Evolutionary conservation across 1,140 invertebrate genomes (phyloP).

Genomic region (silkworm (Bombyx mori)): ASM3026992v2 NC_085114.1:595001-595500

Average conservation of each 20-base stretch:
- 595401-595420: neutral
- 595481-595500: neutral
- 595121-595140: constrained; percentile 7
- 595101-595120: constrained; percentile 5
- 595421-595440: neutral
- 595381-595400: neutral
- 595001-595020: too few relatives aligned
- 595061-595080: constrained; percentile 4
- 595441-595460: neutral
- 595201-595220: constrained; percentile 5
- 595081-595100: constrained; percentile 6
- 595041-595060: neutral
- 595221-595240: too few relatives aligned
- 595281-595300: too few relatives aligned
- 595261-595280: too few relatives aligned
- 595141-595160: constrained; percentile 6
- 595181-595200: constrained; percentile 6
- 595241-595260: too few relatives aligned
- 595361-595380: neutral
- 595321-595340: constrained; percentile 3
- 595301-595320: constrained; percentile 3
- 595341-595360: neutral
- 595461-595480: too few relatives aligned
- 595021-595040: too few relatives aligned
- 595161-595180: constrained; percentile 6